Conservation (phyloP, 2,113 vertebrate genomes). For the Mustela lutreola region DNA sequence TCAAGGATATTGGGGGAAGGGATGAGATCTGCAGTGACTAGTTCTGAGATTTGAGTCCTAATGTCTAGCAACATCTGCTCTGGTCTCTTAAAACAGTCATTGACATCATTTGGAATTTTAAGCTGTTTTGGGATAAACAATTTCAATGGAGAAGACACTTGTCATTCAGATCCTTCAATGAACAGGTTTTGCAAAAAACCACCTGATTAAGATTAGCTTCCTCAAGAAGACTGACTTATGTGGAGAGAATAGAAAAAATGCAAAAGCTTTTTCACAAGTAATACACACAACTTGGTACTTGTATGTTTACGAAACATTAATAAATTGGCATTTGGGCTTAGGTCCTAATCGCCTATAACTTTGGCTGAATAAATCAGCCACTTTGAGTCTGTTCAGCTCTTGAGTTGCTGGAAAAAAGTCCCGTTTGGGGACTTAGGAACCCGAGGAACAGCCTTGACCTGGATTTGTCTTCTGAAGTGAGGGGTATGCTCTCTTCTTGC, state of each 20-base stretch:
- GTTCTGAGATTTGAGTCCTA: background rate
- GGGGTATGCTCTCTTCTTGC: background rate
- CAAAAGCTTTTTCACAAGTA: background rate
- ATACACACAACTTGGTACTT: background rate
- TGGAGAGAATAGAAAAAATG: background rate
- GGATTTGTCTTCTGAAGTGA: background rate
- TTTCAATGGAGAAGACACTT: background rate
- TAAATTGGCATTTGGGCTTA: background rate
- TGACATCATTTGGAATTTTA: slow-evolving; percentile 3
- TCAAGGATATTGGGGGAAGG: background rate
- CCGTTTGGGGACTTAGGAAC: background rate
- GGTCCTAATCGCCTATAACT: background rate
- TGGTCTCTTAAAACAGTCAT: background rate
- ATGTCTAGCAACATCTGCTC: background rate
- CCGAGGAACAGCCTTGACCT: background rate
- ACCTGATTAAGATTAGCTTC: background rate
- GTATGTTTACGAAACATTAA: background rate
- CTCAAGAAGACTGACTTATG: background rate
- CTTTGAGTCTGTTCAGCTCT: background rate
- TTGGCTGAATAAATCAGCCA: background rate
- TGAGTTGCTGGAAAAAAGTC: background rate
- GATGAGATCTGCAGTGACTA: background rate
- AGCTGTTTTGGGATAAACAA: background rate
- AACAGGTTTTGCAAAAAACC: background rate
- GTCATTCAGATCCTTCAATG: background rate